Percentiles rank a stretch among this genome's conserved stretches.
phyloP scores from a whole-genome alignment of 2,888 invertebrate genomes.

The Panorpa germanica region DNA sequence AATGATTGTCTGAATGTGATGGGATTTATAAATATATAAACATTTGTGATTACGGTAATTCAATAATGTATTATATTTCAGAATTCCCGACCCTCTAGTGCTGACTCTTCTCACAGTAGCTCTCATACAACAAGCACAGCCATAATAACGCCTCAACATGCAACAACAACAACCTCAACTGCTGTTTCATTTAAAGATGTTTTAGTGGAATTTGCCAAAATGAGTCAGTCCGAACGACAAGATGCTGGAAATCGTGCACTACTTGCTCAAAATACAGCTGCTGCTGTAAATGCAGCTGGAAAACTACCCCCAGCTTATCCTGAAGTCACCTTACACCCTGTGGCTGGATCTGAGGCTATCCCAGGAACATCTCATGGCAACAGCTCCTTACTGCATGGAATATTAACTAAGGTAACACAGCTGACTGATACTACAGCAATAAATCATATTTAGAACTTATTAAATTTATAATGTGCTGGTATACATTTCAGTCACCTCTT shows the following conservation, averaged over 20 bases:
- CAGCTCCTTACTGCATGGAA: conserved; percentile 51
- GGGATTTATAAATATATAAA: too few relatives aligned
- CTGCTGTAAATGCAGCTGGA: conserved; percentile 20
- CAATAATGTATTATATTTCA: too few relatives aligned
- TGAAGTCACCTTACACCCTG: conserved; percentile 61
- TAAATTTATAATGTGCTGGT: too few relatives aligned
- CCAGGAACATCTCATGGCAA: conserved; percentile 19
- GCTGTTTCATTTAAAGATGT: conserved; percentile 48
- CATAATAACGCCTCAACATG: conserved; percentile 9
- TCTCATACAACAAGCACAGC: conserved; percentile 20
- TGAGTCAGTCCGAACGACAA: conserved; percentile 17
- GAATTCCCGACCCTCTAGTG: conserved; percentile 28
- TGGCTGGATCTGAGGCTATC: conserved; percentile 22
- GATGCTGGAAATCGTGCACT: conserved; percentile 7
- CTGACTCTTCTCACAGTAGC: conserved; percentile 30
- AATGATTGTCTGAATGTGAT: too few relatives aligned
- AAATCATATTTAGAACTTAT: too few relatives aligned
- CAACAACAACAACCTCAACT: conserved; percentile 19
- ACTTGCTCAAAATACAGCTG: conserved; percentile 7
- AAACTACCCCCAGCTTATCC: conserved; percentile 36
- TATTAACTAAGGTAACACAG: conserved; percentile 42
- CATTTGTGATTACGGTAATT: too few relatives aligned
- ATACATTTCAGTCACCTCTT: too few relatives aligned
- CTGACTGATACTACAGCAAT: too few relatives aligned
- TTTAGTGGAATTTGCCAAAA: conserved; percentile 51